A percentile compares a stretch with the other conserved stretches of the same genome.
phyloP scores from a whole-genome alignment of 1,140 invertebrate genomes.

The Tetranychus urticae region DNA sequence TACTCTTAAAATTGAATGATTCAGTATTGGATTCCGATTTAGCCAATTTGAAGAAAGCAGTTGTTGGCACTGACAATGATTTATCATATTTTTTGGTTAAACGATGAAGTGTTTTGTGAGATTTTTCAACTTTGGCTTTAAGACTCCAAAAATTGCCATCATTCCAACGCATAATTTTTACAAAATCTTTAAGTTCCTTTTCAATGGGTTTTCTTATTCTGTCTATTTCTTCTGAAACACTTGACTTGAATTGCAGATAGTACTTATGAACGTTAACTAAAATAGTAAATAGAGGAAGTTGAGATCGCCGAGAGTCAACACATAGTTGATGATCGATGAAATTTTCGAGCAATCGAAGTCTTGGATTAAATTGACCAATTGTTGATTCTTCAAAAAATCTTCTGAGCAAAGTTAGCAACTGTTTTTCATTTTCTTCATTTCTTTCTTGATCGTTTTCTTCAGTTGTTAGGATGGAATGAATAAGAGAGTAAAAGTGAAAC shows the following conservation, averaged over 20 bases:
- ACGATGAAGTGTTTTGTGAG: conserved; percentile 62
- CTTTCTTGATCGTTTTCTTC: conserved; percentile 9
- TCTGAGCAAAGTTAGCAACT: conserved; percentile 27
- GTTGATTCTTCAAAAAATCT: conserved; percentile 60
- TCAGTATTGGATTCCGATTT: no score
- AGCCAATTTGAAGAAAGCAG: no score
- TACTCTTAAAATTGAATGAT: no score
- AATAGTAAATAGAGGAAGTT: conserved; percentile 8
- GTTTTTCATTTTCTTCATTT: conserved; percentile 13
- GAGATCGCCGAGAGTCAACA: neutral
- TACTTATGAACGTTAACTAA: conserved; percentile 58
- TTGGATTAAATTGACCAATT: conserved; percentile 51
- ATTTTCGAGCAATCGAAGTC: conserved; percentile 48
- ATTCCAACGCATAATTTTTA: conserved; percentile 87
- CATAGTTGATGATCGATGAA: conserved; percentile 25
- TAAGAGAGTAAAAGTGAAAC: conserved; percentile 55
- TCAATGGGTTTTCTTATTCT: conserved; percentile 50
- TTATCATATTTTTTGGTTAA: conserved; percentile 50
- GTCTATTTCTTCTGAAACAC: conserved; percentile 36
- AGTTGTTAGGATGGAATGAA: conserved; percentile 15
- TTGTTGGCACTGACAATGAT: neutral
- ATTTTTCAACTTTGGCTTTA: conserved; percentile 55
- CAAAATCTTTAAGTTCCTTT: conserved; percentile 65
- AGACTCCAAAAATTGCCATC: conserved; percentile 87
- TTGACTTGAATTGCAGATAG: conserved; percentile 47